Evolutionary conservation across 2,113 vertebrate species (phyloP), one percentile per base, ranked within the genome.

Genomic region (Peromyscus maniculatus): DNA sequence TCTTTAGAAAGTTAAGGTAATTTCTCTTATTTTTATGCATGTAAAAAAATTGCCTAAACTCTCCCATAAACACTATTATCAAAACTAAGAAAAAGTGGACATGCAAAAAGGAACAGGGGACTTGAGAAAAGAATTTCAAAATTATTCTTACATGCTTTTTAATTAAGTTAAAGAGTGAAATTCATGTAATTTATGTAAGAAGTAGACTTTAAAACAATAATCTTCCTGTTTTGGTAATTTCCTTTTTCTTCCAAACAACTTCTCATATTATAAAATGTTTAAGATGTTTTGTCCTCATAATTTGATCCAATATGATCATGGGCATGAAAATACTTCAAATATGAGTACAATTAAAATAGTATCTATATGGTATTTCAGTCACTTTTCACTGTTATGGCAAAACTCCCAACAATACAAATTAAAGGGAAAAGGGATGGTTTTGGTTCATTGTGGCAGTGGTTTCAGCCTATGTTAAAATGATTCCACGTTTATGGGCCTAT

Each of bases 261-360:
- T 33, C 7, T 64, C 17, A 36, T 89, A 71, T 66, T 89, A 89
- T 77, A 88, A 96, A 88, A 92, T 36, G 5, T 72, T 72, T 88
- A 83, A 83, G 21, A 26, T 83, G 3, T 74, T 91, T 57, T 39
- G 2, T 3, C 3, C 16, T 4, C 24, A 59, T 1, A 16, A 71
- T 55, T 86, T 71, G 2, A 75, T 84, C 36, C 77, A 90, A 93
- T 83, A 22, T 69, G 1, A 52, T 22, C 52, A 89, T 80, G 24
- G 0, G 64, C 84, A 6, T 72, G 43, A 91, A 93, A 92, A 3
- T 28, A 66, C 75, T 87, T 94, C 71, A 36, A 92, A 92, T 57
- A 8, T 46, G 33, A 59, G 10, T n/a, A 36, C 17, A 33, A 43
- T 62, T 39, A 62, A 57, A 80, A 74, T 31, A 12, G 55, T 71